These are phyloP conservation scores for Otis tarda DNA, from an alignment of 2,113 vertebrate species.

Conservation along the genomic window DNA sequence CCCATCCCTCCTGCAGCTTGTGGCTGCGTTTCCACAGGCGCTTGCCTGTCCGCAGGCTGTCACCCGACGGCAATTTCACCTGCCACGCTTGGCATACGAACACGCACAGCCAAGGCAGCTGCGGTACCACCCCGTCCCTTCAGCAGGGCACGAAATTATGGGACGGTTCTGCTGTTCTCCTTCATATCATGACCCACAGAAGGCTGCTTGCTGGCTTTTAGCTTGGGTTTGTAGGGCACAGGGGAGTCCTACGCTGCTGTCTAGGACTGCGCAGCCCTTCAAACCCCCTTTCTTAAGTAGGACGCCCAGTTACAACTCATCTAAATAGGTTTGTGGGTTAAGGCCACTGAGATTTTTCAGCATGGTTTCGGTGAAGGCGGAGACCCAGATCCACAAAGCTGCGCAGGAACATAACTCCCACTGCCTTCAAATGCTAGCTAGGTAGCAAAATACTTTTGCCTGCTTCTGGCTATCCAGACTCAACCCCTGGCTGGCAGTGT, in stretches of 20 bases:
- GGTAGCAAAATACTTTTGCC: neutral
- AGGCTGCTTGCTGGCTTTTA: neutral
- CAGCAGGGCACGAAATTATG: neutral
- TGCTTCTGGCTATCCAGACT: neutral
- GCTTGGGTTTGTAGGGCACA: neutral
- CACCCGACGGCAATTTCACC: neutral
- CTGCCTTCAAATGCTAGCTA: neutral
- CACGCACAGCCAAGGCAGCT: neutral
- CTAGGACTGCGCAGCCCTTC: neutral
- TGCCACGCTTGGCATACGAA: neutral
- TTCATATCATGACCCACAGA: accelerated
- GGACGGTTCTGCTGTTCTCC: neutral
- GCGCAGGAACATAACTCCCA: neutral
- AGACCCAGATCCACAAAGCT: neutral
- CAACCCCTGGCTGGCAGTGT: neutral
- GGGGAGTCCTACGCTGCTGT: neutral
- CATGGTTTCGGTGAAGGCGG: neutral
- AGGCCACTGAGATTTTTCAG: conserved; percentile 40
- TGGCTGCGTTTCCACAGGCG: neutral
- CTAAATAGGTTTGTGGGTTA: conserved; percentile 55
- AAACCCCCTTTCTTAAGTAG: neutral
- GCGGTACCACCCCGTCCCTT: neutral
- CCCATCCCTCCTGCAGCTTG: neutral
- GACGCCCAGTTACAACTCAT: neutral
- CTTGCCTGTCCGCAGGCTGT: neutral